phyloP scores from a whole-genome alignment of 2,888 invertebrate genomes.

The Chrysopilus asiliformis region DNA sequence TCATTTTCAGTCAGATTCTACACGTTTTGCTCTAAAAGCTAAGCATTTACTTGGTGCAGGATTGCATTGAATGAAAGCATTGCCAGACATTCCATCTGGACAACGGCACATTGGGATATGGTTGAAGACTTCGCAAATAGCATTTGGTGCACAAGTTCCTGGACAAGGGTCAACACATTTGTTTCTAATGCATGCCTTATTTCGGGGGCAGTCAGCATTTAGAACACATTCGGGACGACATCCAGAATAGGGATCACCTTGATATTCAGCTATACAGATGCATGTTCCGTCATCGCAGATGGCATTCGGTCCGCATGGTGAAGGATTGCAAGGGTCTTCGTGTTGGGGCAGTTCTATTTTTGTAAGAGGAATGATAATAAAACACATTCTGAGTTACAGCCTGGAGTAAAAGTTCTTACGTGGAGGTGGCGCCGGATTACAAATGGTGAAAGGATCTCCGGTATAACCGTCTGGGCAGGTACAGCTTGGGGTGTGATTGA shows the following conservation, averaged over 20 bases:
- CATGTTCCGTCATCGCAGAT: conserved; percentile 53
- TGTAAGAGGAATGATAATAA: neutral
- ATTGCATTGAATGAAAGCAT: conserved; percentile 58
- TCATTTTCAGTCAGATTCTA: too few relatives aligned
- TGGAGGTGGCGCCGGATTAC: conserved; percentile 38
- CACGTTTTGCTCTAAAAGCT: neutral
- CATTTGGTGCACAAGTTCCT: conserved; percentile 58
- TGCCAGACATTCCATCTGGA: conserved; percentile 60
- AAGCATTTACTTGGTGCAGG: conserved; percentile 24
- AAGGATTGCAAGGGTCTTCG: conserved; percentile 52
- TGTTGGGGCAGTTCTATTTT: conserved; percentile 4
- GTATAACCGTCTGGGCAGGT: conserved; percentile 53
- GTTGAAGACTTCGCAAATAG: conserved; percentile 63
- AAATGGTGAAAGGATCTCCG: conserved; percentile 60
- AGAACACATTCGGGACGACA: conserved; percentile 68
- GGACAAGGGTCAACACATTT: conserved; percentile 64
- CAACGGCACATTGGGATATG: conserved; percentile 70
- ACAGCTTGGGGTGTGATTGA: conserved; percentile 63
- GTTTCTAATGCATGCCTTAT: conserved; percentile 57
- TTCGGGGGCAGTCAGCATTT: conserved; percentile 54
- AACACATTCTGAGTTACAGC: neutral
- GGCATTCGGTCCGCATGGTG: conserved; percentile 64
- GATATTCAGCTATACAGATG: conserved; percentile 55
- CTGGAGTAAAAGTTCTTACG: conserved; percentile 20
- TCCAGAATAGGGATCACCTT: conserved; percentile 58